These are phyloP conservation scores for Astyanax mexicanus DNA, from an alignment of 2,797 vertebrate species.

Conservation along the genomic window DNA sequence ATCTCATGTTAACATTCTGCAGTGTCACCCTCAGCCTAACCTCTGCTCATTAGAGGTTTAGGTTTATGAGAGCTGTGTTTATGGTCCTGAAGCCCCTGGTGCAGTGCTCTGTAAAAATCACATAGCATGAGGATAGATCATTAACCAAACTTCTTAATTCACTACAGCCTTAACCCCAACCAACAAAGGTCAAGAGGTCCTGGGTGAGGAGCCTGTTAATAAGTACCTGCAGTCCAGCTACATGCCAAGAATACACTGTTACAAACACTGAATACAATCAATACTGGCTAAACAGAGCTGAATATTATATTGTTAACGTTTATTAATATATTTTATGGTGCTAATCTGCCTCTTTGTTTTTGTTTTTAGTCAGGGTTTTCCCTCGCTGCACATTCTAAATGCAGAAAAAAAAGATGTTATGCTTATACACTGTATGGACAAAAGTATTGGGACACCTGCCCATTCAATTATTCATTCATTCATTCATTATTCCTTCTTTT, in stretches of 20 bases:
- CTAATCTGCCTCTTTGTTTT: too few species aligned
- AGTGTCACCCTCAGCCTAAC: conserved; percentile 13
- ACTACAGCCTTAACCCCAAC: not conserved
- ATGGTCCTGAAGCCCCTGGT: conserved; percentile 33
- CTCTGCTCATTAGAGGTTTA: conserved; percentile 50
- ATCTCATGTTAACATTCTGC: not conserved
- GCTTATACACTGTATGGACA: too few species aligned
- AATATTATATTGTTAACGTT: too few species aligned
- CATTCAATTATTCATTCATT: too few species aligned
- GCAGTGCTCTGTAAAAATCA: conserved; percentile 4
- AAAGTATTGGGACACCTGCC: too few species aligned
- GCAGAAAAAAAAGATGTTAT: too few species aligned
- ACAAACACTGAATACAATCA: not conserved
- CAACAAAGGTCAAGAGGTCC: not conserved
- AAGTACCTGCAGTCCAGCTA: conserved; percentile 1
- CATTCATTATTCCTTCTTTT: too few species aligned
- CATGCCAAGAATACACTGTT: not conserved
- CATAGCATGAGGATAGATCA: conserved; percentile 44
- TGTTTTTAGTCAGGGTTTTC: too few species aligned
- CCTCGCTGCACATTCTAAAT: too few species aligned
- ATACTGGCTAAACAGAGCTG: too few species aligned
- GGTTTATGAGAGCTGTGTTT: conserved; percentile 40
- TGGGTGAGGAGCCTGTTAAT: conserved; percentile 20
- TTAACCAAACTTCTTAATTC: conserved; percentile 54
- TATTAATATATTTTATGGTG: too few species aligned